Evolutionary conservation across 2,888 invertebrate genomes (phyloP).

Genomic region (Morpho achilles): DNA sequence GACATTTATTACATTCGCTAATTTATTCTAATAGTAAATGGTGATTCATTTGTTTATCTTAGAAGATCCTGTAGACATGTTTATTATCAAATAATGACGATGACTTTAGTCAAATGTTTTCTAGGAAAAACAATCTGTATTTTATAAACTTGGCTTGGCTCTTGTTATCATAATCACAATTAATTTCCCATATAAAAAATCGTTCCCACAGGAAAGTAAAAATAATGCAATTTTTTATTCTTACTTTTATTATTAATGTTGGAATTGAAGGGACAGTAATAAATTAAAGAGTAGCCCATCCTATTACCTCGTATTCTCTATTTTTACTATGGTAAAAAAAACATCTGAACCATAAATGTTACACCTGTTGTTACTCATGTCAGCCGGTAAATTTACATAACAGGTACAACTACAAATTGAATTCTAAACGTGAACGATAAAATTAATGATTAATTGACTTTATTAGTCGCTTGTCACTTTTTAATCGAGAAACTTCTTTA

Average conservation of each 20-base stretch:
- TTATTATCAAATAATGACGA: slow-evolving; percentile 7
- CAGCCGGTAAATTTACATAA: slow-evolving; percentile 17
- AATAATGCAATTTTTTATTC: too few species aligned
- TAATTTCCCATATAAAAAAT: too few species aligned
- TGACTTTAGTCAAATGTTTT: not conserved
- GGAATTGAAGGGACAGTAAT: too few species aligned
- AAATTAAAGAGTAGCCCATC: too few species aligned
- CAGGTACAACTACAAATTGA: slow-evolving; percentile 13
- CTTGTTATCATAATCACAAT: too few species aligned
- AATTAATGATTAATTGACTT: slow-evolving; percentile 10
- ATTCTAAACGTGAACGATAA: slow-evolving; percentile 14
- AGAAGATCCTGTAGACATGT: slow-evolving; percentile 3
- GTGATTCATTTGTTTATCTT: slow-evolving; percentile 17
- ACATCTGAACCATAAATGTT: not conserved
- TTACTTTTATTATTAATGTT: too few species aligned
- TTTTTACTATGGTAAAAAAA: too few species aligned
- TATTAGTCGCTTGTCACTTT: not conserved
- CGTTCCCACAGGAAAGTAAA: too few species aligned
- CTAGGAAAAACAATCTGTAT: not conserved
- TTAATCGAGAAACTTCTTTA: slow-evolving; percentile 27
- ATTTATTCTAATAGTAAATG: not conserved
- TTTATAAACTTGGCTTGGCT: too few species aligned
- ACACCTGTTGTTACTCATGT: not conserved
- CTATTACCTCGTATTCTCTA: too few species aligned
- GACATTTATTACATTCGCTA: slow-evolving; percentile 6